Conservation (phyloP, 2,797 vertebrate species). For the Tauraco hartlaubi region DNA sequence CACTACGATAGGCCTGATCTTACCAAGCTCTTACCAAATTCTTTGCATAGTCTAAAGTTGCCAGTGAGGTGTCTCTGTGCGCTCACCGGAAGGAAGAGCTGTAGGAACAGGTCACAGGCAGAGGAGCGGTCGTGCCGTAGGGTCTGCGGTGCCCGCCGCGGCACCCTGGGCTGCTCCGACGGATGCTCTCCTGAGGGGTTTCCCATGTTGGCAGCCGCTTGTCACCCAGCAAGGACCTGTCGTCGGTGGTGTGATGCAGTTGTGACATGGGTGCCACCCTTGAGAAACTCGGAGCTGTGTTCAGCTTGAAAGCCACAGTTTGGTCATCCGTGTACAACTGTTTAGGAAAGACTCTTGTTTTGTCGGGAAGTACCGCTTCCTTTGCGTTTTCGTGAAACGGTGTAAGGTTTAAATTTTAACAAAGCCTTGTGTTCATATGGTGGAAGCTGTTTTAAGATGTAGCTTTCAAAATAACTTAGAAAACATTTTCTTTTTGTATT, state of each 20-base stretch:
- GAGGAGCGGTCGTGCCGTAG: fast-evolving
- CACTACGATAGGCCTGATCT: background rate
- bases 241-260: fast-evolving
- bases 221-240: background rate
- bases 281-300: background rate
- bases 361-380: background rate
- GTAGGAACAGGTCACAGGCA: background rate
- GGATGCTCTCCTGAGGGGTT: fast-evolving
- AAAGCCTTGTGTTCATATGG: background rate
- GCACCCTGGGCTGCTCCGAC: too few species aligned
- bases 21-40: background rate
- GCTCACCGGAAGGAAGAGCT: background rate
- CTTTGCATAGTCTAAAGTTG: background rate
- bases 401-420: background rate
- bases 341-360: background rate
- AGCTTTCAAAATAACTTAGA: background rate
- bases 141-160: background rate
- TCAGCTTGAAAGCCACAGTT: background rate
- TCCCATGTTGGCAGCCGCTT: fast-evolving
- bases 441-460: background rate
- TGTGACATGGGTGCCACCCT: background rate
- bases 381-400: background rate
- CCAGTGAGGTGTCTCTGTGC: too few species aligned
- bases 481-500: background rate
- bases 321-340: background rate